Percentiles rank a stretch among this genome's conserved stretches.
These are phyloP conservation scores for Sceloporus undulatus DNA, from an alignment of 2,113 vertebrate genomes.

Conservation along the genomic window DNA sequence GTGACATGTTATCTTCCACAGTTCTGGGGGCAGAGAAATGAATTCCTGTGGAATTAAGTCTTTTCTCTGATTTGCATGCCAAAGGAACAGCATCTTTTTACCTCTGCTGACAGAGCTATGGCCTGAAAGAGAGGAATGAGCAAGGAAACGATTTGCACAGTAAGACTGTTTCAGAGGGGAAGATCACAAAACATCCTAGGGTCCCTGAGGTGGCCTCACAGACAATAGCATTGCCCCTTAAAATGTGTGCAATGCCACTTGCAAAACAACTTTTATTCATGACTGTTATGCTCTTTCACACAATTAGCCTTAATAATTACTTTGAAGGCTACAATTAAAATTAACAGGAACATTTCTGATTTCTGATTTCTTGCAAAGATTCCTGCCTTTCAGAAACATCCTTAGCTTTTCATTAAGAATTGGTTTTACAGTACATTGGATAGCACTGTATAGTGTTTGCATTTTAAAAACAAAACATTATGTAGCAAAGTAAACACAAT, in stretches of 20 bases:
- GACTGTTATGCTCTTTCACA: background rate
- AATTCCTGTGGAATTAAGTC: background rate
- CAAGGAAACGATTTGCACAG: too few relatives aligned
- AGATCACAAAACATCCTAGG: too few relatives aligned
- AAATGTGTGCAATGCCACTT: too few relatives aligned
- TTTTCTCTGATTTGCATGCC: background rate
- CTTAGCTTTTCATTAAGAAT: background rate
- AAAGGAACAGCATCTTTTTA: background rate
- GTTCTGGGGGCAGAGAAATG: background rate
- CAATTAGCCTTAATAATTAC: background rate
- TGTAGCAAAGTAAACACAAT: background rate
- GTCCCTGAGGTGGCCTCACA: too few relatives aligned
- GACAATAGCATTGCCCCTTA: too few relatives aligned
- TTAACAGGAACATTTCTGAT: background rate
- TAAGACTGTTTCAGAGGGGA: too few relatives aligned
- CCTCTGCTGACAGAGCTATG: too few relatives aligned
- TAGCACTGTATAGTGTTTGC: background rate
- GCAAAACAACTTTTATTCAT: background rate
- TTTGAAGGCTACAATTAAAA: slow-evolving; percentile 5
- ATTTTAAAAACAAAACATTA: background rate
- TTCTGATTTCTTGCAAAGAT: slow-evolving; percentile 7
- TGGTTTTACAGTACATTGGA: background rate
- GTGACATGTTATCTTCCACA: background rate
- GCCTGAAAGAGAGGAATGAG: too few relatives aligned
- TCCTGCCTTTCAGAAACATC: background rate